Conservation (phyloP, 1,140 invertebrate genomes). For the Bradysia coprophila region DNA sequence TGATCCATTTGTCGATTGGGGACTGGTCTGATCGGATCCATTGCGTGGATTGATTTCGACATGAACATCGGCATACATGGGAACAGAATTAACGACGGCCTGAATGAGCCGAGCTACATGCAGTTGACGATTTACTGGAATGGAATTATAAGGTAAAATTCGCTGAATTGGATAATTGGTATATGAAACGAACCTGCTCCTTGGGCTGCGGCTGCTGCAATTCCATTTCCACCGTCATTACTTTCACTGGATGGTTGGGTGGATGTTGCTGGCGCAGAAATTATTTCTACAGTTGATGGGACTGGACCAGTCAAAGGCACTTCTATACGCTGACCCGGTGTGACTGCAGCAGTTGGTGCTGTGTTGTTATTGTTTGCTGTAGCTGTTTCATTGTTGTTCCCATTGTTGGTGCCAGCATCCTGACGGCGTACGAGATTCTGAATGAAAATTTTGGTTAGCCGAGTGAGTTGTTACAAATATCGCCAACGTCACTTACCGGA, state of each 20-base stretch:
- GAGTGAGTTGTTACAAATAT: background rate
- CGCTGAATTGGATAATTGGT: constrained; percentile 5
- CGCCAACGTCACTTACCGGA: background rate
- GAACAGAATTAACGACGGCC: constrained; percentile 25
- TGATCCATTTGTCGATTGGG: too few species aligned
- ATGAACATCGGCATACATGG: constrained; percentile 12
- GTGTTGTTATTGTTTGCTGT: constrained; percentile 16
- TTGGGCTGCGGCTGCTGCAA: too few species aligned
- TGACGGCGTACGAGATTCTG: too few species aligned
- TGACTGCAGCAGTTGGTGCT: constrained; percentile 13
- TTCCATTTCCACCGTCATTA: too few species aligned
- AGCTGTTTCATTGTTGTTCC: background rate
- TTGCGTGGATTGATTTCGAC: constrained; percentile 14
- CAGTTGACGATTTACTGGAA: constrained; percentile 15
- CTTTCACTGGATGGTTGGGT: constrained; percentile 12
- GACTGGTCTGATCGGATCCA: constrained; percentile 6
- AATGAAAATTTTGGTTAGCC: too few species aligned
- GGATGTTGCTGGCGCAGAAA: constrained; percentile 11
- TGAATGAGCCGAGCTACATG: constrained; percentile 33
- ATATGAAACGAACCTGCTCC: too few species aligned
- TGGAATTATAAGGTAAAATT: background rate
- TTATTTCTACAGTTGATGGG: constrained; percentile 9
- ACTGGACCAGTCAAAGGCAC: constrained; percentile 10
- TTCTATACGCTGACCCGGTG: too few species aligned
- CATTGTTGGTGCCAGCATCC: background rate